A percentile compares a stretch with the other conserved stretches of the same genome.
Conservation (phyloP, 2,888 invertebrate species). For the Andrena bucephala region DNA sequence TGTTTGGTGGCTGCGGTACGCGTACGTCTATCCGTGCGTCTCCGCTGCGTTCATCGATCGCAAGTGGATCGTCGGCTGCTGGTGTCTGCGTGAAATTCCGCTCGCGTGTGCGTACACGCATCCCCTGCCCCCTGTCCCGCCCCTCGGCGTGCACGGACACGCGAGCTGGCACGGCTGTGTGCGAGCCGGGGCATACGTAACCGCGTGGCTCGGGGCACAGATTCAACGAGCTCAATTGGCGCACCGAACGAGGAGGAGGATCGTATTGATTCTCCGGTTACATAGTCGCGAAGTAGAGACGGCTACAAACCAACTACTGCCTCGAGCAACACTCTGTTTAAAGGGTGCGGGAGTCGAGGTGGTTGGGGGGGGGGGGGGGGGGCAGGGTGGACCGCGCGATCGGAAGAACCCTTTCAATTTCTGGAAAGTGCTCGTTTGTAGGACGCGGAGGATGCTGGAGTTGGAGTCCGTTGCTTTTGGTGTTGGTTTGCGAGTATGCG, state of each 20-base stretch:
- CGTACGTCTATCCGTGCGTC: slow-evolving; percentile 71
- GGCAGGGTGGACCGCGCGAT: background rate
- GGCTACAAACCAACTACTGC: slow-evolving; percentile 60
- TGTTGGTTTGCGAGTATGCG: no score
- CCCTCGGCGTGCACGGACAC: slow-evolving; percentile 42
- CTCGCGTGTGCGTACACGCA: slow-evolving; percentile 24
- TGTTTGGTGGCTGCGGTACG: slow-evolving; percentile 81
- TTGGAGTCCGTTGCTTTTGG: no score
- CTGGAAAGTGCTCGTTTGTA: no score
- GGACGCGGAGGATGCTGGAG: no score
- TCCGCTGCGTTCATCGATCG: slow-evolving; percentile 78
- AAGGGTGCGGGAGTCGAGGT: background rate
- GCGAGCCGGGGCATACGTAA: slow-evolving; percentile 76
- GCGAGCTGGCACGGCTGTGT: slow-evolving; percentile 72
- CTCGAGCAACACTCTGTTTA: slow-evolving; percentile 55
- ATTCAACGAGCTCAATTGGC: slow-evolving; percentile 85
- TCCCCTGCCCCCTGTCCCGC: background rate
- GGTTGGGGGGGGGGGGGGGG: no score
- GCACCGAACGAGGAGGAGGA: slow-evolving; percentile 78
- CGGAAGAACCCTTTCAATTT: background rate
- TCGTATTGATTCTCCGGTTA: slow-evolving; percentile 82
- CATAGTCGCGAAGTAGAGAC: slow-evolving; percentile 69
- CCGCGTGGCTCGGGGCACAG: slow-evolving; percentile 83
- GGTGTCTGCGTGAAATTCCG: slow-evolving; percentile 38
- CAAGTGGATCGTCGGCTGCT: slow-evolving; percentile 72